phyloP scores from a whole-genome alignment of 1,140 invertebrate genomes.

The Drosophila jambulina region DNA sequence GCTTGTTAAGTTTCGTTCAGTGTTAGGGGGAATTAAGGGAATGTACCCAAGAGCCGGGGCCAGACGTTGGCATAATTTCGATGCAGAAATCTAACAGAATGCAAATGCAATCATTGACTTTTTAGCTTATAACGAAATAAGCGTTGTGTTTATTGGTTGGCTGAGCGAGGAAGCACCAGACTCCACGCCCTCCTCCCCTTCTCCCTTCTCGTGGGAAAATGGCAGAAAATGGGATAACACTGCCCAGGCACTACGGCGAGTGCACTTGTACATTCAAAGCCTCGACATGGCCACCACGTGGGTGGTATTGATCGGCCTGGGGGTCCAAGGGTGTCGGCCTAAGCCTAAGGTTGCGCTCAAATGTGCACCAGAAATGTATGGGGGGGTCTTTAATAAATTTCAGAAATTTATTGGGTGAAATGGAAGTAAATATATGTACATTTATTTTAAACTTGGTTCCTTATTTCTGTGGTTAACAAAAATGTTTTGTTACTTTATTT shows the following conservation, averaged over 20 bases:
- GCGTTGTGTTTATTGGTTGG: slow-evolving; percentile 59
- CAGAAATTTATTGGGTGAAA: neutral
- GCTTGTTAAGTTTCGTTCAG: neutral
- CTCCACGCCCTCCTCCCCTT: neutral
- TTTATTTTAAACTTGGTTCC: neutral
- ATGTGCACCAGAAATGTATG: neutral
- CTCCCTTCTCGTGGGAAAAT: slow-evolving; percentile 3
- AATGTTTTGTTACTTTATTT: neutral
- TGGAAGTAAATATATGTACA: neutral
- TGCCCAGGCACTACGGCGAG: slow-evolving; percentile 11
- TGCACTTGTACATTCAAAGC: slow-evolving; percentile 38
- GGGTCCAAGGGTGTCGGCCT: neutral
- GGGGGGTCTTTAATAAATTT: neutral
- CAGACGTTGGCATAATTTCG: slow-evolving; percentile 78
- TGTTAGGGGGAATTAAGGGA: neutral
- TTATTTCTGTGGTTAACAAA: neutral
- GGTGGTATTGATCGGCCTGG: slow-evolving; percentile 6
- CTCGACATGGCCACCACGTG: slow-evolving; percentile 6
- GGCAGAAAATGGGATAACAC: slow-evolving; percentile 25
- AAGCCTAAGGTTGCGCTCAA: slow-evolving; percentile 3
- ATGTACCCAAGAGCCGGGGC: slow-evolving; percentile 24
- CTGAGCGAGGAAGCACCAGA: slow-evolving; percentile 29
- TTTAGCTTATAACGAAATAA: slow-evolving; percentile 75
- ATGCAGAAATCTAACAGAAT: slow-evolving; percentile 74
- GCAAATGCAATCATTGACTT: slow-evolving; percentile 83